A percentile compares a stretch with the other conserved stretches of the same genome.
Evolutionary conservation across 2,797 vertebrate genomes (phyloP).

Genomic region (Hippopotamyrus pictus): DNA sequence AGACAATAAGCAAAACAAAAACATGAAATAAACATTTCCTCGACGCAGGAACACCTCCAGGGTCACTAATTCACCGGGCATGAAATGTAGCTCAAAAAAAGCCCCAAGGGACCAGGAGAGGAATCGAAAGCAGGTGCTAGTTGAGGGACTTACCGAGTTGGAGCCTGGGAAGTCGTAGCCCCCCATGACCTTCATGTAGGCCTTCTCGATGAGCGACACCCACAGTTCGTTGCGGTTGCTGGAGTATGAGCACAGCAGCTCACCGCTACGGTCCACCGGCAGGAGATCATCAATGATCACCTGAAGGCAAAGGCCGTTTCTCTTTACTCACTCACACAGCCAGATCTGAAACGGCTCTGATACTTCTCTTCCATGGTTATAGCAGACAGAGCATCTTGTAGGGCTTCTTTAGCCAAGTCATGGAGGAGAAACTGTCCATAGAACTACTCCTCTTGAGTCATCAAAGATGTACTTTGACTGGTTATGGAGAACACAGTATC

Average conservation of each 20-base stretch:
- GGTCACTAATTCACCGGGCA: not conserved
- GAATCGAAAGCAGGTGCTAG: not conserved
- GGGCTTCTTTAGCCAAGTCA: not conserved
- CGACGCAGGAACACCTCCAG: not conserved
- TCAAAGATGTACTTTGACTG: not conserved
- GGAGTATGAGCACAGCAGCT: conserved; percentile 95
- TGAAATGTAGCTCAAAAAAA: not conserved
- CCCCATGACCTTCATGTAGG: conserved; percentile 99
- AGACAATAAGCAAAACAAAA: not conserved
- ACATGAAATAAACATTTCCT: not conserved
- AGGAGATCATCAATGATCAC: conserved; percentile 95
- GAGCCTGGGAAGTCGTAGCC: conserved; percentile 98
- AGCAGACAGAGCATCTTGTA: not conserved
- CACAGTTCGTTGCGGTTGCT: conserved; percentile 96
- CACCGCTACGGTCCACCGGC: conserved; percentile 86
- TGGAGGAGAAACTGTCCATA: not conserved
- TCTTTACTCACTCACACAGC: not conserved
- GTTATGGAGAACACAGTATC: not conserved
- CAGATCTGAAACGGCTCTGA: not conserved
- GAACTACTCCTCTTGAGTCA: not conserved
- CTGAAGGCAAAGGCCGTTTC: conserved; percentile 46
- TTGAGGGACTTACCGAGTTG: conserved; percentile 76
- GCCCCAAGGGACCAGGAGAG: not conserved
- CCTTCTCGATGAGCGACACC: conserved; percentile 97
- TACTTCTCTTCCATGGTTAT: not conserved